phyloP scores from a whole-genome alignment of 2,888 invertebrate species.

The Pycnomerus fuliginosus region DNA sequence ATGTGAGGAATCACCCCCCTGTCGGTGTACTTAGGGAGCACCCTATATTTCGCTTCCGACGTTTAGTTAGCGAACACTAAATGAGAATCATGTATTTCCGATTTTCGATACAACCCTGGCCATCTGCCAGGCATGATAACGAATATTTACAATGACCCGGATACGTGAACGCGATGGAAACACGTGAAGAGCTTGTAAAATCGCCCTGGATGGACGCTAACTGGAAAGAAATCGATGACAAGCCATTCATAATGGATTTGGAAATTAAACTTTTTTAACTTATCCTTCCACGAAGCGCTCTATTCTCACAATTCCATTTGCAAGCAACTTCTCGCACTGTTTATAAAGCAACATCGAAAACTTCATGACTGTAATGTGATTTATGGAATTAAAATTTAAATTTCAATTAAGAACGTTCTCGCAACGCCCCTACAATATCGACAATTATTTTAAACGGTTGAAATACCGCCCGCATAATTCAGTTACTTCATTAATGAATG shows the following conservation, averaged over 20 bases:
- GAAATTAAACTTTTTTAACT: conserved; percentile 3
- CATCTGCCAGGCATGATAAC: conserved; percentile 13
- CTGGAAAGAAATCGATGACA: conserved; percentile 4
- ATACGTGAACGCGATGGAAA: conserved; percentile 10
- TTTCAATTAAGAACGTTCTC: conserved; percentile 5
- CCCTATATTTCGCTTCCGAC: too few species aligned
- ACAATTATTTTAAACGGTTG: conserved; percentile 3
- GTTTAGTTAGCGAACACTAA: conserved; percentile 4
- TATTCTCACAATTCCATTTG: conserved; percentile 3
- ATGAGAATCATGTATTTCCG: conserved; percentile 17
- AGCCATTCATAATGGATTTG: conserved; percentile 2
- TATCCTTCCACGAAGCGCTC: not conserved
- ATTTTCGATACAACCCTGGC: conserved; percentile 14
- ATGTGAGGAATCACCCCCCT: too few species aligned
- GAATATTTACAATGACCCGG: conserved; percentile 15
- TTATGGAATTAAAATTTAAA: conserved; percentile 10
- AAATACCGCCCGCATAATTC: not conserved
- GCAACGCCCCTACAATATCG: conserved; percentile 4
- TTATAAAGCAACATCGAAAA: conserved; percentile 1
- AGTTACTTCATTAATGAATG: too few species aligned
- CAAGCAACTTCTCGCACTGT: not conserved
- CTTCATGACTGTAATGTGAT: conserved; percentile 7
- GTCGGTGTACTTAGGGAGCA: too few species aligned
- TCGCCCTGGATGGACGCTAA: too few species aligned
- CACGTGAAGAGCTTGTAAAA: conserved; percentile 10